Percentiles rank a stretch among this genome's conserved stretches.
Conservation (phyloP, 2,113 vertebrate genomes). For the Bujurquina vittata region DNA sequence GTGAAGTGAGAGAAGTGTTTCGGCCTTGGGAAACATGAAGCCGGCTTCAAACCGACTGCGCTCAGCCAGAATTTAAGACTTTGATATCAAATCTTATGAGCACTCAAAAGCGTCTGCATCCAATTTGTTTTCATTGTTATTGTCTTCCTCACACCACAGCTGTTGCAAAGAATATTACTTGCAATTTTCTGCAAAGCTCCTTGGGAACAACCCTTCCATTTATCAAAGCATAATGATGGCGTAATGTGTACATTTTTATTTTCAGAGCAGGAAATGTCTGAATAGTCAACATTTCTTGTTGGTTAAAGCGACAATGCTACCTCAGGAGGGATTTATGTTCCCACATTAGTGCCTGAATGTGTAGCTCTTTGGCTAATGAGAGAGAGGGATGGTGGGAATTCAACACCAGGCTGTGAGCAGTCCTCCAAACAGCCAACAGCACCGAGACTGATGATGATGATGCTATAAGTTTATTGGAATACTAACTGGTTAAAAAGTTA, state of each 20-base stretch:
- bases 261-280: background rate
- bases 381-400: no score
- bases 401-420: no score
- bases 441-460: no score
- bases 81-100: conserved; percentile 38
- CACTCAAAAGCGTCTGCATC: background rate
- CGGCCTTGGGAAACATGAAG: conserved; percentile 1
- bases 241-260: background rate
- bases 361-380: no score
- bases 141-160: background rate
- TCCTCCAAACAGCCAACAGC: no score
- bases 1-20: conserved; percentile 24
- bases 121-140: conserved; percentile 19
- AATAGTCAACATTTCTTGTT: background rate
- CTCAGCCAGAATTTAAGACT: conserved; percentile 4
- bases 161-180: background rate
- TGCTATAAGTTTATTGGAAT: no score
- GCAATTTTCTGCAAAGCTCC: background rate
- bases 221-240: background rate
- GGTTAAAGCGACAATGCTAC: no score
- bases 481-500: no score
- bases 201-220: background rate
- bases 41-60: conserved; percentile 11
- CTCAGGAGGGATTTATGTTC: no score
- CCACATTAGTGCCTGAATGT: no score